Evolutionary conservation across 2,113 vertebrate genomes (phyloP), one percentile per base, ranked within the genome.

Genomic region (Percina caprodes): DNA sequence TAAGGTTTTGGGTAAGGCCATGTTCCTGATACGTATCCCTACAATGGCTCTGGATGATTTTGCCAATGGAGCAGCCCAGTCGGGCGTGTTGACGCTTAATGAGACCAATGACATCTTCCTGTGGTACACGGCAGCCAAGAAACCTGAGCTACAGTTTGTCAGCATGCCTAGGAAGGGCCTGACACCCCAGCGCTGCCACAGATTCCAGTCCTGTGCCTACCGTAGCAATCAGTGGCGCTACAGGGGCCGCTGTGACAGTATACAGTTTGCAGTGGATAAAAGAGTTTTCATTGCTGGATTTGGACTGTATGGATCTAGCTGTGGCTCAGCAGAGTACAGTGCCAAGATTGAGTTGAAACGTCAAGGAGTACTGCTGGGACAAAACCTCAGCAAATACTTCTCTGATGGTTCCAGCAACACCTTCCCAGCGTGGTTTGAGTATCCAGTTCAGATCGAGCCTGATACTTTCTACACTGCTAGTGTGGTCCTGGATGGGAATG

Each of bases 211-310:
- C 0, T 99, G 98, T 8, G 98, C 98, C 85, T 99, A 99, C 86
- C 95, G 97, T 58, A 99, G 98, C 95, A 99, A 99, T 92, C 98
- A 99, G 90, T 99, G 98, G 98, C 97, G 98, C 23, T 99, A 99
- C 80, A 90, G 98, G 30, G 98, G 98, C 56, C 97, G 98, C 56
- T 99, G 98, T 2, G 98, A 99, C 95, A 98, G 97, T 92, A 99
- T 99, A 86, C 98, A 99, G 95, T 99, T 99, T 55, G 97, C 98
- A 0, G 98, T 99, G 1, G 98, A 99, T 79, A 98, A 98, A 85
- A 94, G 98, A 55, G 97, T 99, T 58, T 99, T 99, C 78, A 98
- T 99, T 0, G 98, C 98, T 0, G 98, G 98, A 58, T 99, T 99
- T 19, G 98, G 98, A 21, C 96, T 99, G 2, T 99, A 99, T 0